phyloP scores from a whole-genome alignment of 2,113 vertebrate species.

The Dasyprocta punctata region DNA sequence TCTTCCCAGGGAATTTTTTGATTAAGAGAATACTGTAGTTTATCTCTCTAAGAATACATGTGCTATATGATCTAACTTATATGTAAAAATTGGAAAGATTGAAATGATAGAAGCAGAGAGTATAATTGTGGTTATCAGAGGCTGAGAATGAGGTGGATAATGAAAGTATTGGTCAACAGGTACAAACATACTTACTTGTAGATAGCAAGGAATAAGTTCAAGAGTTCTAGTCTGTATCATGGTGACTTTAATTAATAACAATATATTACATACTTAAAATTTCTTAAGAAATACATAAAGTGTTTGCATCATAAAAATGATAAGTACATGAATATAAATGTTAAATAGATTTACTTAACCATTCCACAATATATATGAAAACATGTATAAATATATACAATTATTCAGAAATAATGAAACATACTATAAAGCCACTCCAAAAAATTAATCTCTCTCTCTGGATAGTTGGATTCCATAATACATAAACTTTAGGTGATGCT shows the following conservation, averaged over 20 bases:
- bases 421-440: background rate
- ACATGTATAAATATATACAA: background rate
- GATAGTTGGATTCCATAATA: conserved; percentile 12
- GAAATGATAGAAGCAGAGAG: too few relatives aligned
- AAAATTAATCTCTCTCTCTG: background rate
- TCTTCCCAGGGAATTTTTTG: background rate
- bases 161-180: background rate
- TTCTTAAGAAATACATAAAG: background rate
- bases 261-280: background rate
- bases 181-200: background rate
- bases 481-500: background rate
- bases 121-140: too few relatives aligned
- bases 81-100: too few relatives aligned
- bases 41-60: background rate
- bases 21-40: background rate
- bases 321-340: background rate
- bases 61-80: background rate
- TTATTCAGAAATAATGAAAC: background rate
- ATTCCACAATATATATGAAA: background rate
- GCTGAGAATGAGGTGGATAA: background rate
- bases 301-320: background rate
- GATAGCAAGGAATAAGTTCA: background rate
- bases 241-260: background rate
- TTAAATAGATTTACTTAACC: background rate
- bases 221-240: background rate